These are phyloP conservation scores for Muscicapa comitata DNA, from an alignment of 2,797 vertebrate genomes.

Conservation along the genomic window DNA sequence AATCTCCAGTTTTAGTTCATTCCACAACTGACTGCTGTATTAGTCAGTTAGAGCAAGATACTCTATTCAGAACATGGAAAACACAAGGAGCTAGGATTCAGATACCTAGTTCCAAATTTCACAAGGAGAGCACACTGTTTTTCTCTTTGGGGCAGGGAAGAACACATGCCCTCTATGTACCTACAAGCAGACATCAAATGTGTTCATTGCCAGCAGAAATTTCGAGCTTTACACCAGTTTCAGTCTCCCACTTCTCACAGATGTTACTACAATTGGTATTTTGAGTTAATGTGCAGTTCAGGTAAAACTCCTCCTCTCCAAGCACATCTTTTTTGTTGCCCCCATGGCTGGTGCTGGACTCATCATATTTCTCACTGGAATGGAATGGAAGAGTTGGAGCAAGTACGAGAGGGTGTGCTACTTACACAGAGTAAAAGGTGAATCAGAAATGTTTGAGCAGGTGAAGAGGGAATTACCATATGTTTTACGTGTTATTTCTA, in stretches of 20 bases:
- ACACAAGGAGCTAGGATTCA: background rate
- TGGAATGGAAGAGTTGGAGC: background rate
- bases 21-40: background rate
- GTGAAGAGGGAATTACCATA: background rate
- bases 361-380: background rate
- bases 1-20: background rate
- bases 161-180: background rate
- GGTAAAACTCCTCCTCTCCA: background rate
- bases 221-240: background rate
- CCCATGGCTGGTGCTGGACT: background rate
- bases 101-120: background rate
- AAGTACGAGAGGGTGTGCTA: accelerated
- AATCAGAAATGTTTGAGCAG: background rate
- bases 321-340: background rate
- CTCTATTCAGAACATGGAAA: background rate
- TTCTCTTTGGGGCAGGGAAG: background rate
- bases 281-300: background rate
- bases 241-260: background rate
- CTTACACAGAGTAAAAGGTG: background rate
- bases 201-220: background rate
- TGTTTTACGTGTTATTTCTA: background rate
- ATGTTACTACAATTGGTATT: background rate
- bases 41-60: background rate
- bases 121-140: background rate
- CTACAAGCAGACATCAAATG: background rate